Base-by-base conservation (phyloP, 2,888 invertebrate genomes). In the Eulithis testata region DNA sequence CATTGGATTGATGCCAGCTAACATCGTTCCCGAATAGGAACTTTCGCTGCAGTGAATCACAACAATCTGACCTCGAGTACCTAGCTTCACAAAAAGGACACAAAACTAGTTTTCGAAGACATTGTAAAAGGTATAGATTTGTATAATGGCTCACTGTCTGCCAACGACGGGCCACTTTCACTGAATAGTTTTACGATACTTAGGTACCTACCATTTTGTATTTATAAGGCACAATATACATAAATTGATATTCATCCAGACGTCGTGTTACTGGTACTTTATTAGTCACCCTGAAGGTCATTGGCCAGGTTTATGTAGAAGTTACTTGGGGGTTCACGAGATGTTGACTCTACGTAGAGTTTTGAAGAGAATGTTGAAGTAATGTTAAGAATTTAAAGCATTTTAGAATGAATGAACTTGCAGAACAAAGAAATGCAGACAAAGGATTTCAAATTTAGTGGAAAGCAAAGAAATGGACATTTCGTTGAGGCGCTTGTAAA, bases 11-110 rank as follows among this genome's bases (percentile, higher is more conserved):
- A 31, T 60, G 77, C 82, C 80, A 80, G 72, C 59, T 69, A 70
- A 76, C 70, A 69, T 65, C 62, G 73, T 68, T 65, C 65, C 73
- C 73, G 71, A 76, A 75, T 73, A 70, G 70, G 73, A 75, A 78
- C 76, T 78, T 79, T 78, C 76, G 66, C 72, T 70, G 73, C 67
- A 68, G 68, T 75, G 75, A 78, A 77, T 78, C 71, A 74, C 64
- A 65, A 61, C 31, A 65, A 60, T 72, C 65, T 73, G 73, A 74
- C 76, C 74, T 73, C 74, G 59, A 62, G 66, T 31, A 49, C 9
- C n/a, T 53, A 49, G 21, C 55, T 21, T 58, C 4, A 44, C 43
- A 9, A 55, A 55, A 44, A 55, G 27, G 44, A 58, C 58, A 40
- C 12, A 49, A 65, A 69, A 69, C 72, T 56, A 59, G 72, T 70